Conservation (phyloP, 2,888 invertebrate genomes). For the Meganola albula region DNA sequence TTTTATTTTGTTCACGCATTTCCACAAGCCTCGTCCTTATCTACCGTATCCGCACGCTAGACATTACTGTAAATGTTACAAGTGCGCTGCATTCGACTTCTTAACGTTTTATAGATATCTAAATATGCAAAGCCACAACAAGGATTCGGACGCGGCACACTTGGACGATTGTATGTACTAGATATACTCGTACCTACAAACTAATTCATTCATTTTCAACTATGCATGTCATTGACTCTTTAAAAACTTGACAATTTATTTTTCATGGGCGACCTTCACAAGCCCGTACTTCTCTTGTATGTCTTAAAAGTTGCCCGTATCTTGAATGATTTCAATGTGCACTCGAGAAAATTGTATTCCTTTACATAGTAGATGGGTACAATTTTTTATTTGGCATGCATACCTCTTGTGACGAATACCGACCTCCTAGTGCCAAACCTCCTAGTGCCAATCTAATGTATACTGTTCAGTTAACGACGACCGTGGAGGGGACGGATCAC, state of each 20-base stretch:
- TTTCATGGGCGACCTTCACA: conserved; percentile 36
- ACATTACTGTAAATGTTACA: conserved; percentile 27
- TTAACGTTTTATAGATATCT: conserved; percentile 1
- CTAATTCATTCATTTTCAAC: conserved; percentile 23
- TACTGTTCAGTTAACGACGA: conserved; percentile 59
- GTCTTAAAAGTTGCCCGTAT: conserved; percentile 15
- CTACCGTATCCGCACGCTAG: conserved; percentile 62
- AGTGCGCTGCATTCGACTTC: conserved; percentile 29
- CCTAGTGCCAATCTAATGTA: too few relatives aligned
- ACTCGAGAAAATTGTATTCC: too few relatives aligned
- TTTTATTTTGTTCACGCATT: conserved; percentile 63
- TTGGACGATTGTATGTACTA: conserved; percentile 8
- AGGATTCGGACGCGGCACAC: conserved; percentile 20
- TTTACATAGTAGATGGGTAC: too few relatives aligned
- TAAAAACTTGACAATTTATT: conserved; percentile 28
- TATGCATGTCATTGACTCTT: conserved; percentile 34
- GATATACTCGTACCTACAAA: too few relatives aligned
- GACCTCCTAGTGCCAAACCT: too few relatives aligned
- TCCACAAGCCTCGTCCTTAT: conserved; percentile 61
- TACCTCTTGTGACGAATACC: not conserved
- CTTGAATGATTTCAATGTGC: conserved; percentile 18
- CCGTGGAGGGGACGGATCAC: conserved; percentile 45
- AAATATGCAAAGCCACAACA: not conserved
- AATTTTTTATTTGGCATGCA: conserved; percentile 22
- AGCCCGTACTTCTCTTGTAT: conserved; percentile 18